These are phyloP conservation scores for Drosophila eugracilis DNA, from an alignment of 1,140 invertebrate genomes.

Conservation along the genomic window DNA sequence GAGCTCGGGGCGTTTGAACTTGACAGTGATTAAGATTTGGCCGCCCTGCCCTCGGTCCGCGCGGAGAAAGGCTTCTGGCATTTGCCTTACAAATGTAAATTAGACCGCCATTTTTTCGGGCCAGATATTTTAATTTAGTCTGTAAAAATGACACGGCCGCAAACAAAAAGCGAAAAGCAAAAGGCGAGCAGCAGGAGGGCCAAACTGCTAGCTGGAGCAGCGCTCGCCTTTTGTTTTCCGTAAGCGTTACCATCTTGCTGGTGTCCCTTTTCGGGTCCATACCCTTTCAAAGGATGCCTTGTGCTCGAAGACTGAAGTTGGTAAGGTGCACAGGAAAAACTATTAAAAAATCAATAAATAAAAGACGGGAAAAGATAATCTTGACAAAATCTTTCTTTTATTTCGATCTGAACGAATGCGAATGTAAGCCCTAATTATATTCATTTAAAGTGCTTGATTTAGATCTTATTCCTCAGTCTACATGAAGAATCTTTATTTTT, in stretches of 20 bases:
- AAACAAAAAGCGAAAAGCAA: conserved; percentile 58
- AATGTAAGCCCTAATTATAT: no score
- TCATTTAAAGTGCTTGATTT: no score
- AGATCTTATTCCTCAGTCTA: no score
- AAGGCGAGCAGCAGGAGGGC: conserved; percentile 31
- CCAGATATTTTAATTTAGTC: conserved; percentile 81
- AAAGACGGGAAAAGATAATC: no score
- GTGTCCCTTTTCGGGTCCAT: conserved; percentile 20
- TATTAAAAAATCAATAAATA: no score
- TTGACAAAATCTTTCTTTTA: no score
- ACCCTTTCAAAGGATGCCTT: conserved; percentile 19
- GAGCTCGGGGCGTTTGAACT: conserved; percentile 81
- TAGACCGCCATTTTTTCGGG: conserved; percentile 73
- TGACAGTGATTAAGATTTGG: conserved; percentile 83
- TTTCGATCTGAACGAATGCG: no score
- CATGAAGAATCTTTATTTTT: not conserved
- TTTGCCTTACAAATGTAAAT: conserved; percentile 82
- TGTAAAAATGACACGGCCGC: conserved; percentile 81
- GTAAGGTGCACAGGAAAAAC: not conserved
- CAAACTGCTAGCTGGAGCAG: conserved; percentile 21
- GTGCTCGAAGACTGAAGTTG: not conserved
- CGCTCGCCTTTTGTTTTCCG: conserved; percentile 72
- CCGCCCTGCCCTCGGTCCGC: conserved; percentile 41
- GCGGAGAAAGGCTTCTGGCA: conserved; percentile 72
- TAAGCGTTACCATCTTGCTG: conserved; percentile 55